Conservation (phyloP, 30 jellyfish, hydroid and myxozoan species). For the Hydractinia symbiolongicarpus region DNA sequence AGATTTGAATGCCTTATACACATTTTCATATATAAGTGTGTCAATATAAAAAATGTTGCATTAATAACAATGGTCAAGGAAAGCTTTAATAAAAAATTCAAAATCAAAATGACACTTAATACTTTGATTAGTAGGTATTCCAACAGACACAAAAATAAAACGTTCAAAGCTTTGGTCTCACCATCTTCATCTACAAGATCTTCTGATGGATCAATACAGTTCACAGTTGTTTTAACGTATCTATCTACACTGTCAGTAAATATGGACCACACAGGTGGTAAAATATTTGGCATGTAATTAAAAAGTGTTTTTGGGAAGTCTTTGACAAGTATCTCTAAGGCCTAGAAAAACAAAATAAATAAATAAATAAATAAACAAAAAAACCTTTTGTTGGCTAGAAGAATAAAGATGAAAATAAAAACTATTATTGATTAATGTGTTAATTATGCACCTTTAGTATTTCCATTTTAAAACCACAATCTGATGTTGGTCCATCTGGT, state of each 20-base stretch:
- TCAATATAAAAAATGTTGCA: too few relatives aligned
- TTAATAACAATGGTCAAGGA: too few relatives aligned
- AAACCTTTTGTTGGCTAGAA: too few relatives aligned
- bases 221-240: slow-evolving; percentile 54
- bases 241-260: slow-evolving; percentile 79
- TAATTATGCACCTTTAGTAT: slow-evolving; percentile 47
- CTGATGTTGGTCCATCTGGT: slow-evolving; percentile 82
- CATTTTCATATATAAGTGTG: too few relatives aligned
- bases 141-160: background rate
- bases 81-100: too few relatives aligned
- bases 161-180: background rate
- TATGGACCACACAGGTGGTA: slow-evolving; percentile 91
- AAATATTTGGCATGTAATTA: slow-evolving; percentile 45
- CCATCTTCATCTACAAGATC: slow-evolving; percentile 97
- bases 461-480: slow-evolving; percentile 92
- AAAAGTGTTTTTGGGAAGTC: slow-evolving; percentile 67
- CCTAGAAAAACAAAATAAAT: slow-evolving; percentile 35
- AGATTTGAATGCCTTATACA: too few relatives aligned
- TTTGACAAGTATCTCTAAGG: slow-evolving; percentile 74
- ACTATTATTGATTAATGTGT: background rate
- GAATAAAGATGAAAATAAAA: background rate
- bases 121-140: background rate
- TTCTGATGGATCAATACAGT: slow-evolving; percentile 47
- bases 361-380: slow-evolving; percentile 2
- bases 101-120: too few relatives aligned